Evolutionary conservation across 2,888 invertebrate genomes (phyloP).

Genomic region (Cyaniris semiargus): DNA sequence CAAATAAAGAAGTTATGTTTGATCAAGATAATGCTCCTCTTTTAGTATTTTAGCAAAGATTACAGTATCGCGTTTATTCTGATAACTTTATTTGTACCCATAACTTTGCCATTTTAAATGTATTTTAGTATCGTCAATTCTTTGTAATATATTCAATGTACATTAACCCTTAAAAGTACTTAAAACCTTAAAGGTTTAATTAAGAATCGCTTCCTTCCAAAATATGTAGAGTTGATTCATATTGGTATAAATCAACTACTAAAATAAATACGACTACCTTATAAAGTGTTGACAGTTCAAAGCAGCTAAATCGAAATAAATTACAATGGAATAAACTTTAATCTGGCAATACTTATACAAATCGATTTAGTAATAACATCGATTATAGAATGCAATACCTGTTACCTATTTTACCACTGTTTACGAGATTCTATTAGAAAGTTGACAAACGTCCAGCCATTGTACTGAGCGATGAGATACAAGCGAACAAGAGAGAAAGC

Average conservation of each 20-base stretch:
- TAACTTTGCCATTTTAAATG: neutral
- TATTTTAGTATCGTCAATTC: neutral
- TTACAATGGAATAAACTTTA: neutral
- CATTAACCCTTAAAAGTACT: too few relatives aligned
- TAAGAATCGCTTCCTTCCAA: too few relatives aligned
- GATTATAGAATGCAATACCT: conserved; percentile 32
- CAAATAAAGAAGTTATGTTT: conserved; percentile 25
- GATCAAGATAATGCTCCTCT: conserved; percentile 12
- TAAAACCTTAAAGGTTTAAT: too few relatives aligned
- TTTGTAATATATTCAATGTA: neutral
- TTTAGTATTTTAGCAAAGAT: conserved; percentile 2
- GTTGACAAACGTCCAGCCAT: conserved; percentile 39
- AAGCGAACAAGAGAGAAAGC: conserved; percentile 50
- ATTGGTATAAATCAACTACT: neutral
- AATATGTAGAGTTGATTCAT: too few relatives aligned
- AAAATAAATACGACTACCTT: neutral
- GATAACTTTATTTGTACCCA: neutral
- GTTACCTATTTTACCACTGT: conserved; percentile 30
- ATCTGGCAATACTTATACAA: conserved; percentile 10
- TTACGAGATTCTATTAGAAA: conserved; percentile 37
- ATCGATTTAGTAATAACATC: conserved; percentile 23
- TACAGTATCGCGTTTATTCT: neutral
- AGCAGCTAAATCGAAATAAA: conserved; percentile 9
- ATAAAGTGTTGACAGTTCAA: conserved; percentile 16
- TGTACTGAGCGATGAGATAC: conserved; percentile 42